Percentiles rank a stretch among this genome's conserved stretches.
phyloP scores from a whole-genome alignment of 2,113 vertebrate genomes.

The Candoia aspera region DNA sequence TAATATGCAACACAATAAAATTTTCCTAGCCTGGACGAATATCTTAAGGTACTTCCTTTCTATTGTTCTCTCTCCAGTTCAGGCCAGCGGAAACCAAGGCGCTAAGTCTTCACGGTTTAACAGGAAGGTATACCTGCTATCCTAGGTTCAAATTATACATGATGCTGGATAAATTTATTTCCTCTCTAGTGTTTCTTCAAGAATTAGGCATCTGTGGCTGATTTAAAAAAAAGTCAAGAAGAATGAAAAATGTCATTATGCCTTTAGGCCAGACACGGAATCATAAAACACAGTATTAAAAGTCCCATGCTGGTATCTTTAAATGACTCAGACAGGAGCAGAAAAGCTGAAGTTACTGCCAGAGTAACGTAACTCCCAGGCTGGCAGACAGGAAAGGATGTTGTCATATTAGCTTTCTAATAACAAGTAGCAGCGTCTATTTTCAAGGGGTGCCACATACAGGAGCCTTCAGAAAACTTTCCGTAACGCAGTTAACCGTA shows the following conservation, averaged over 20 bases:
- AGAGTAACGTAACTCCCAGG: constrained; percentile 66
- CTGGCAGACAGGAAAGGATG: constrained; percentile 54
- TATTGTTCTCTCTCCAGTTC: neutral
- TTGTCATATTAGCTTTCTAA: constrained; percentile 71
- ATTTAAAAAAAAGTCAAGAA: neutral
- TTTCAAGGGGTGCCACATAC: constrained; percentile 73
- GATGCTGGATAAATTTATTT: neutral
- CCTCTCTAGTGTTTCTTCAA: neutral
- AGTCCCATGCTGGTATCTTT: neutral
- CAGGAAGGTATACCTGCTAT: neutral
- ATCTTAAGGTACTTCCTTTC: neutral
- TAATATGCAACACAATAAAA: too few relatives aligned
- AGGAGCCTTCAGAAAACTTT: constrained; percentile 63
- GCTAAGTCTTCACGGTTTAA: neutral
- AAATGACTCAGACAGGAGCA: constrained; percentile 21
- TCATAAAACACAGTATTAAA: neutral
- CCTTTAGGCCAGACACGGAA: neutral
- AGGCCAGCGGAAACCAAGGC: neutral
- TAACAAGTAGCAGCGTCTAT: constrained; percentile 66
- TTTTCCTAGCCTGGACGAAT: neutral
- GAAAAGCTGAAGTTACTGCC: constrained; percentile 35
- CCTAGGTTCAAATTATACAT: neutral
- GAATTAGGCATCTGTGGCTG: neutral
- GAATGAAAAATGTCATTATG: neutral
- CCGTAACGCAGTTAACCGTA: constrained; percentile 81